A percentile compares a stretch with the other conserved stretches of the same genome.
Evolutionary conservation across 2,888 invertebrate species (phyloP).

Genomic region (Anaspis maculata): DNA sequence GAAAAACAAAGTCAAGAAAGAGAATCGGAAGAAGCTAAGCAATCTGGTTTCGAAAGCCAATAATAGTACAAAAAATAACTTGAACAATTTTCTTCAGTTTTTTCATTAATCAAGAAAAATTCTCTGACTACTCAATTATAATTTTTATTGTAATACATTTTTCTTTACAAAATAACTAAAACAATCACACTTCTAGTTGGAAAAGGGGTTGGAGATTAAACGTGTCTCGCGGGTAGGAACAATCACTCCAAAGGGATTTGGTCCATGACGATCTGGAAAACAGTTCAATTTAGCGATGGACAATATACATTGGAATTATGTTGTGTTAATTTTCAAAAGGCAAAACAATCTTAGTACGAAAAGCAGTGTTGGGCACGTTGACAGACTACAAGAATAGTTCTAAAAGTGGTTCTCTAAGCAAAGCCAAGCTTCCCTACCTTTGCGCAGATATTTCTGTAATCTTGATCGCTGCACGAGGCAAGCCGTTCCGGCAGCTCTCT

Average conservation of each 20-base stretch:
- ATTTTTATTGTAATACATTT: neutral
- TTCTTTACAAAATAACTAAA: constrained; percentile 18
- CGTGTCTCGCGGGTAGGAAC: constrained; percentile 2
- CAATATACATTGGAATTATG: no score
- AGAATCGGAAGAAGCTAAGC: no score
- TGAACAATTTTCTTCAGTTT: neutral
- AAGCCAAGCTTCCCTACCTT: constrained; percentile 63
- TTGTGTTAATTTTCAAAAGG: neutral
- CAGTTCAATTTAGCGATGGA: no score
- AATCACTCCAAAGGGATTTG: constrained; percentile 63
- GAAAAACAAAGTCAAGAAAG: no score
- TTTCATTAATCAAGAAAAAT: neutral
- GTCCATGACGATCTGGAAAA: constrained; percentile 61
- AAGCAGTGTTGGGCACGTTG: constrained; percentile 31
- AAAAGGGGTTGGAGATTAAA: constrained; percentile 15
- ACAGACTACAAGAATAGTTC: constrained; percentile 20
- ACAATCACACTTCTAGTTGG: constrained; percentile 17
- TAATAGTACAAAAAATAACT: no score
- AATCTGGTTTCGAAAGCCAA: no score
- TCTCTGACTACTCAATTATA: neutral
- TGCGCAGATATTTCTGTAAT: constrained; percentile 75
- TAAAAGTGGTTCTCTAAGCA: constrained; percentile 13
- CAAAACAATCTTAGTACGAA: neutral
- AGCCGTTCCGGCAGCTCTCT: constrained; percentile 75
- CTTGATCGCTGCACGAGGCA: constrained; percentile 73